Evolutionary conservation across 2,797 vertebrate species (phyloP), one percentile per base, ranked within the genome.

Genomic region (Coregonus suidteri): DNA sequence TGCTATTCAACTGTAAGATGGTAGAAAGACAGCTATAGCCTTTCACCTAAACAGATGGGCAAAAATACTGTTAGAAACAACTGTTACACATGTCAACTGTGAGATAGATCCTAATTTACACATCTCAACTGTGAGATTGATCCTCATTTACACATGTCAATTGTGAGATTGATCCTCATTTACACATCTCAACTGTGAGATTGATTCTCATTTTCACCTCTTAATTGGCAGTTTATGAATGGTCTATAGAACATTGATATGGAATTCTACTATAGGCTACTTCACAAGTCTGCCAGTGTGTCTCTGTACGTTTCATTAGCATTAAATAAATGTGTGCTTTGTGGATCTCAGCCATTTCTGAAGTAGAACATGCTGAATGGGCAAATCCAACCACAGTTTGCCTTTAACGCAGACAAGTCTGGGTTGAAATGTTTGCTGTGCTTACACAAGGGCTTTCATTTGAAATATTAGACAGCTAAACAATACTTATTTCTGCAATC

Each of bases 391-490:
- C 71, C 52, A n/a, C 31, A 20, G 47, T 31, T 41, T n/a, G 30
- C 4, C 69, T 66, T 75, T 5, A 53, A 66, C 20, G 30, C 20
- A 72, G 51, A 51, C 62, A 13, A 25, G 31, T 41, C 25, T 68
- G 31, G 54, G 51, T 56, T 68, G 31, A 71, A 67, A 67, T 65
- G 2, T 68, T 73, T 9, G 11, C 34, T 16, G n/a, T 34, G 64
- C 67, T 75, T 75, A 52, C 64, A 37, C 16, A 74, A 59, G 6
- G 37, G n/a, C 53, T 64, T 51, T 62, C 20, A 64, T 18, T 64
- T 64, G 35, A 62, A 59, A 65, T 69, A 77, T 71, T 77, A 64
- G 37, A 64, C 35, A 51, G 56, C 20, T 30, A 71, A 76, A 65
- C 75, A 77, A 64, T 64, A 41, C 31, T 37, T 47, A 35, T 15